Evolutionary conservation across 2,113 vertebrate species (phyloP).

Genomic region (Chloebia gouldiae): DNA sequence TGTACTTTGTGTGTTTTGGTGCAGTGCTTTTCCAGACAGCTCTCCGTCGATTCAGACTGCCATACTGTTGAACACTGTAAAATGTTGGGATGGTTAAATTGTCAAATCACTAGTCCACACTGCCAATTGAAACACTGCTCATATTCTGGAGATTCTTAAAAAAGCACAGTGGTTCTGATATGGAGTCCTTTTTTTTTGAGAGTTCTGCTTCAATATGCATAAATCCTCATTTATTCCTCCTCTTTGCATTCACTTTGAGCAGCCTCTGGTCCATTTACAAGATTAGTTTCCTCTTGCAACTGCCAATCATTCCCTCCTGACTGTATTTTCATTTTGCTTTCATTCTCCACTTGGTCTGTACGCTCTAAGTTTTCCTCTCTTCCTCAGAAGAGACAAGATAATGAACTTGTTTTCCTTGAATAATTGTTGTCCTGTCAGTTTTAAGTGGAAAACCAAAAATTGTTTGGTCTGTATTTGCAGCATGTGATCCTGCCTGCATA

Average conservation of each 20-base stretch:
- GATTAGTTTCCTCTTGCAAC: not conserved
- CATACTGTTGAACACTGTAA: not conserved
- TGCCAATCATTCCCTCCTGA: not conserved
- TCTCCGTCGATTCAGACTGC: not conserved
- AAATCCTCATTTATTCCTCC: constrained; percentile 9
- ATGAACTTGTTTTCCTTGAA: constrained; percentile 13
- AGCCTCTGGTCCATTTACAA: constrained; percentile 25
- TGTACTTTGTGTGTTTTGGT: not conserved
- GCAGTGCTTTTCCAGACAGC: not conserved
- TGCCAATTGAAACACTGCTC: not conserved
- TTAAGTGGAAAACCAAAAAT: not conserved
- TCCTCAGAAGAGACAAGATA: constrained; percentile 4
- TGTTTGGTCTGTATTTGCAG: not conserved
- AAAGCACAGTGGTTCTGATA: not conserved
- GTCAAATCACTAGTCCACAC: not conserved
- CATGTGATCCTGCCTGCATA: not conserved
- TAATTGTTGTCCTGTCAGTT: not conserved
- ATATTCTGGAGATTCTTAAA: not conserved
- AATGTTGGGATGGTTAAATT: not conserved
- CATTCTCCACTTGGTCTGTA: not conserved
- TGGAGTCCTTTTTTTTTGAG: not conserved
- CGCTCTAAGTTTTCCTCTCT: not conserved
- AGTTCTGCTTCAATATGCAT: not conserved
- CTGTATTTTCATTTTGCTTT: constrained; percentile 8
- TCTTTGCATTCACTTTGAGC: not conserved